Base-by-base conservation (phyloP, 2,888 invertebrate genomes). In the Piscicola geometra region DNA sequence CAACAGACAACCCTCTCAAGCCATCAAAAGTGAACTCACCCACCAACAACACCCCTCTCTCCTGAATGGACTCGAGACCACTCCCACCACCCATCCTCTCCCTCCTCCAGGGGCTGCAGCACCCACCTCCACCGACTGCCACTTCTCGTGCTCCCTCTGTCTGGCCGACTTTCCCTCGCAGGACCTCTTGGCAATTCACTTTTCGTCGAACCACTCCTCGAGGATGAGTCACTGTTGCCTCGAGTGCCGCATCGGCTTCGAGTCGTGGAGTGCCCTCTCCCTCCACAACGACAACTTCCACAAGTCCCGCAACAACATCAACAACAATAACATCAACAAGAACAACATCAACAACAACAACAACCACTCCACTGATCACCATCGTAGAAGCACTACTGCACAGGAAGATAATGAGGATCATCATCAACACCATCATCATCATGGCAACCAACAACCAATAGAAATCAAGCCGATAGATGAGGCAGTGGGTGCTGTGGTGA, bases 241-340 rank as follows among this genome's bases (percentile, higher is more conserved):
- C 25, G 52, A 35, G 32, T 73, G 73, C 36, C 56, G 32, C 32
- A 64, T 73, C n/a, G 73, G 73, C 21, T 73, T 73, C 28, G 73
- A 73, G 25, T 73, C 64, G 12, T 52, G 30, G 73, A 3, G n/a
- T 28, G 73, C 47, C 33, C 35, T 52, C n/a, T 56, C 64, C 1
- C n/a, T 56, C n/a, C 73, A 73, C 64, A 73, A 56, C 25, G n/a
- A 33, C 21, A 73, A 64, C 60, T 30, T 73, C 28, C 73, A 73
- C 33, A 67, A 67, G 28, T 9, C n/a, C n/a, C n/a, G n/a, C n/a
- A n/a, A n/a, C n/a, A n/a, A n/a, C n/a, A n/a, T n/a, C n/a, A n/a
- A n/a, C n/a, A n/a, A n/a, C n/a, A n/a, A n/a, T n/a, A n/a, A n/a
- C n/a, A n/a, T n/a, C n/a, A n/a, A n/a, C n/a, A n/a, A n/a, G n/a